These are phyloP conservation scores for Philonicus albiceps DNA, from an alignment of 2,888 invertebrate genomes.

Conservation along the genomic window DNA sequence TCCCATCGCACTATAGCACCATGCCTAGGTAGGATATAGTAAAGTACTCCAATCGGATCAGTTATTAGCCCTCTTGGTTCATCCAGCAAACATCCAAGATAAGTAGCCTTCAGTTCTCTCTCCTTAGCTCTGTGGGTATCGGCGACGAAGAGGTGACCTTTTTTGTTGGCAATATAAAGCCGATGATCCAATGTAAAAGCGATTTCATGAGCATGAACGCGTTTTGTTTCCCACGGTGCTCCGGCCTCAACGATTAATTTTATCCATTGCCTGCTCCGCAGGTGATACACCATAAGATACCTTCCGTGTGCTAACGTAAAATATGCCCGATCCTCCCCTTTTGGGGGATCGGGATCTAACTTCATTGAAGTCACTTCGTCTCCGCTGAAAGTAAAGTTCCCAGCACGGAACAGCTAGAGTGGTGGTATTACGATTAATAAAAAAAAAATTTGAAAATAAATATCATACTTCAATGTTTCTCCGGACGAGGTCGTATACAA, in stretches of 20 bases:
- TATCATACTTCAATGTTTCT: constrained; percentile 48
- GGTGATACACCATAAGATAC: constrained; percentile 46
- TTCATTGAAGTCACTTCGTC: constrained; percentile 43
- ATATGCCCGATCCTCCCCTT: constrained; percentile 44
- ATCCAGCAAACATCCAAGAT: constrained; percentile 49
- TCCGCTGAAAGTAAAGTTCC: constrained; percentile 26
- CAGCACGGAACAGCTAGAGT: constrained; percentile 43
- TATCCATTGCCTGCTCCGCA: constrained; percentile 43
- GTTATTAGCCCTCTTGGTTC: constrained; percentile 47
- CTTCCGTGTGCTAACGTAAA: constrained; percentile 46
- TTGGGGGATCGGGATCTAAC: constrained; percentile 44
- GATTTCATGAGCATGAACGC: constrained; percentile 42
- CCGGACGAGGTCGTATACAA: constrained; percentile 48
- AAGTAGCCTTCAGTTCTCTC: constrained; percentile 37
- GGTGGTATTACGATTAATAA: neutral
- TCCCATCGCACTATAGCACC: constrained; percentile 51
- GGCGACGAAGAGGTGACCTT: constrained; percentile 43
- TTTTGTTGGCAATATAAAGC: constrained; percentile 41
- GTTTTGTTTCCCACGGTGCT: constrained; percentile 33
- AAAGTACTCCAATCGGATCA: constrained; percentile 47
- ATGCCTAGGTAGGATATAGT: constrained; percentile 49
- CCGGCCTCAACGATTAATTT: constrained; percentile 23
- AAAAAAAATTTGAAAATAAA: neutral
- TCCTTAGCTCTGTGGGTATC: constrained; percentile 24
- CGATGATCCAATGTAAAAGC: constrained; percentile 44